Base-by-base conservation (phyloP, 2,113 vertebrate species). In the Pagrus major region DNA sequence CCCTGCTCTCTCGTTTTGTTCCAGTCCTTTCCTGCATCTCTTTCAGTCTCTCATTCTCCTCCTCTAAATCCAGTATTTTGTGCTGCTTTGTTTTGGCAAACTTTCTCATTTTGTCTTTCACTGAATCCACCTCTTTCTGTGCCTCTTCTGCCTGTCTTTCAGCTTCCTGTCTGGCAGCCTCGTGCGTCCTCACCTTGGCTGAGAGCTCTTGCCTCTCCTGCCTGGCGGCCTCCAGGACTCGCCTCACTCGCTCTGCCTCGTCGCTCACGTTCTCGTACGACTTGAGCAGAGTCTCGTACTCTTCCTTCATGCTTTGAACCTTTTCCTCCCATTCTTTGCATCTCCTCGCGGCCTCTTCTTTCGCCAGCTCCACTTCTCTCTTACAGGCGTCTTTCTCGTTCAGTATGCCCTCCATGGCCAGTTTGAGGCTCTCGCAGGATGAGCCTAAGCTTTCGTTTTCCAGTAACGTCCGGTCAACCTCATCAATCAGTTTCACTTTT, bases 21-120 rank as follows among this genome's bases (percentile, higher is more conserved):
- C 6, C 59, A 41, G 88, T 88, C 77, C 77, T 92, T 41, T 87
- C 81, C 41, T 94, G 85, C 68, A 83, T 70, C 77, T 95, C 94
- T 59, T 63, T 39, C 55, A 99, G 96, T 52, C 85, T 95, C 68
- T 99, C 97, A 21, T 97, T 99, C 85, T 99, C 97, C 79, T 99
- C 98, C 83, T 99, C 98, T 0, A 99, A 86, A 42, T 99, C 97
- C 76, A 96, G 67, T 68, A 99, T 99, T 86, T 99, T 99, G 78
- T 97, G 96, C 83, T 99, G 98, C 88, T 99, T 99, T 14, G 96
- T 95, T 90, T 98, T 99, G 41, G 95, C 97, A 89, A 99, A 98
- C 91, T 97, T 99, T 71, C 98, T 96, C 97, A 98, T 99, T 84
- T 98, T 99, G 83, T 99, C 98, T 80, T 96, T 99, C 83, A 98